Evolutionary conservation across 1,140 invertebrate species (phyloP), one percentile per base, ranked within the genome.

Genomic region (Lepidurus packardi): DNA sequence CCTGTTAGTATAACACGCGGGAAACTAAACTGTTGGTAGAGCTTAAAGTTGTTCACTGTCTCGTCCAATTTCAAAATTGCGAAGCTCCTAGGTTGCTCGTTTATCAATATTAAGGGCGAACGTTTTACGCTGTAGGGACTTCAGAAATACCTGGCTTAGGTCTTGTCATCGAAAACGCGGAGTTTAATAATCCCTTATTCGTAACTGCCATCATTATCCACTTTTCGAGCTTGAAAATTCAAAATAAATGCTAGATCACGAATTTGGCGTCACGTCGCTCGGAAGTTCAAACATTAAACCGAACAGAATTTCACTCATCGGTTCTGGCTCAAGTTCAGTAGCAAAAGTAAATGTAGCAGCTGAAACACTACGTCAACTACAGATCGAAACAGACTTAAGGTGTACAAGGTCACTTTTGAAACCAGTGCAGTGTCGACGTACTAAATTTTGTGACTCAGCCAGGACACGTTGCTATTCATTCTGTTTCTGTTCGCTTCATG

Each of bases 121-220:
- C 34, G 6, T n/a, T 65, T 65, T 65, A 65, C 16, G 21, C 6
- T 21, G 53, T n/a, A 65, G 34, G 34, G 8, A 65, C 7, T 65
- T 7, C 1, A n/a, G 21, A n/a, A 65, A 65, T 78, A 78, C 78
- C 78, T 78, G 78, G 78, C 75, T 78, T 78, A 10, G 78, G 78
- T 75, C 78, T 78, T 21, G 73, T 78, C 43, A 73, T 73, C 25
- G 43, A 45, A 74, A 75, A 78, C 65, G 78, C 65, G 24, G 65
- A 43, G 21, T 73, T 74, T 45, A 74, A n/a, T 65, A 65, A 21
- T 65, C 53, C 53, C 16, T 13, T 65, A 16, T 65, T 65, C 21
- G 53, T 65, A 13, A 65, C 53, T 13, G 53, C 53, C 53, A 65
- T 65, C 16, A 65, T 76, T 44, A 47, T 44, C 13, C 34, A 76